Evolutionary conservation across 2,797 vertebrate genomes (phyloP).

Genomic region (Bovichtus diacanthus): DNA sequence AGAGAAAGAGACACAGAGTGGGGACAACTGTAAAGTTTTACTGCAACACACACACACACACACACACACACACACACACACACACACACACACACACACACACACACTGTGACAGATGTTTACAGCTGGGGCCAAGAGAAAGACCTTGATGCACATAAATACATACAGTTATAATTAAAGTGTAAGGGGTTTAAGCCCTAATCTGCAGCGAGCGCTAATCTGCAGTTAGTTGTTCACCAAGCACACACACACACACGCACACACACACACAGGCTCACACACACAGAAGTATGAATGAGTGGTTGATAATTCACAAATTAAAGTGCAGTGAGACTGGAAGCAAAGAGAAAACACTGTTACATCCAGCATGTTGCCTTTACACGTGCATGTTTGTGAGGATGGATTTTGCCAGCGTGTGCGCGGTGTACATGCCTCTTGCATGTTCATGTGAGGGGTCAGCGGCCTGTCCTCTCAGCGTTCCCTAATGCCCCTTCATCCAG

Average conservation of each 20-base stretch:
- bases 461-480: slow-evolving; percentile 86
- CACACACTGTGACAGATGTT: slow-evolving; percentile 77
- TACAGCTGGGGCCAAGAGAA: slow-evolving; percentile 35
- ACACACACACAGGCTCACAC: slow-evolving; percentile 3
- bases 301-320: background rate
- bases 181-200: slow-evolving; percentile 93
- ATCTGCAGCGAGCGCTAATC: slow-evolving; percentile 92
- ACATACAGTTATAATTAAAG: slow-evolving; percentile 97
- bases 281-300: slow-evolving; percentile 10
- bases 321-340: background rate
- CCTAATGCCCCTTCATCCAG: slow-evolving; percentile 89
- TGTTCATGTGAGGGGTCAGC: slow-evolving; percentile 86
- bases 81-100: slow-evolving; percentile 7
- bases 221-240: slow-evolving; percentile 58
- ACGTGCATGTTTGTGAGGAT: slow-evolving; percentile 5
- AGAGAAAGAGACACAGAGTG: background rate
- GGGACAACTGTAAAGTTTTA: background rate
- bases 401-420: background rate
- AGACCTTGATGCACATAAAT: slow-evolving; percentile 86
- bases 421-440: slow-evolving; percentile 45
- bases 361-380: background rate
- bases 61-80: background rate
- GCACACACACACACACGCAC: slow-evolving; percentile 2
- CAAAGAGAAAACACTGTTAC: background rate
- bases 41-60: no score